Conservation (phyloP, 2,888 invertebrate genomes). For the Sphaerolaimus hirsutus region DNA sequence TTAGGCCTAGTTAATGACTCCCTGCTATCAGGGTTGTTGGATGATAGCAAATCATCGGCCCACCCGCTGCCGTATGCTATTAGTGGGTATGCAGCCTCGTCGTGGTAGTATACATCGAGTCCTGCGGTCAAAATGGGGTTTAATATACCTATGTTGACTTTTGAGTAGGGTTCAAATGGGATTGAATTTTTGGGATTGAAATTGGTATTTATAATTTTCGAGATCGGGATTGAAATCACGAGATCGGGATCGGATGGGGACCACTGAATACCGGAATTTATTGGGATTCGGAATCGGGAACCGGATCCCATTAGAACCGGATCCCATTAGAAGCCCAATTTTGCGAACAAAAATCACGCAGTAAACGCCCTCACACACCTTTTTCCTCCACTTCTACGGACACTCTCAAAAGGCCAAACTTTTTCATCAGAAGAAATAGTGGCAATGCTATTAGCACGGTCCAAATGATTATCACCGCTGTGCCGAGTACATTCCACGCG, state of each 20-base stretch:
- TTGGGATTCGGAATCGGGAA: no score
- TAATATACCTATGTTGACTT: not conserved
- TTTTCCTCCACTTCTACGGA: constrained; percentile 17
- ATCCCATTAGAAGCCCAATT: no score
- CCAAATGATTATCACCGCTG: constrained; percentile 26
- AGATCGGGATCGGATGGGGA: no score
- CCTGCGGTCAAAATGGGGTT: constrained; percentile 16
- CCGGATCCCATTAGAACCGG: no score
- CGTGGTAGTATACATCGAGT: constrained; percentile 30
- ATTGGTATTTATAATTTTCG: no score
- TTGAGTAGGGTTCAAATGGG: no score
- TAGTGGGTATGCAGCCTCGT: constrained; percentile 30
- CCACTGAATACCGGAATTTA: no score
- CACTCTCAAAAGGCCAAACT: constrained; percentile 15
- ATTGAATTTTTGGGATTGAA: no score
- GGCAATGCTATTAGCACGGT: constrained; percentile 19
- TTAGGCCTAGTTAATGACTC: no score
- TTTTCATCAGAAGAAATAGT: constrained; percentile 26
- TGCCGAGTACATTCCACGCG: constrained; percentile 26
- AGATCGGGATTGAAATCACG: no score
- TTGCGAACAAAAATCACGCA: no score
- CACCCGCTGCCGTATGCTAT: constrained; percentile 25
- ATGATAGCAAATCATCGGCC: constrained; percentile 4
- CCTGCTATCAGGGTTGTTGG: no score
- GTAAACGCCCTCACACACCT: constrained; percentile 17